Percentiles rank a stretch among this genome's conserved stretches.
These are phyloP conservation scores for Pheosia gnoma DNA, from an alignment of 2,888 invertebrate species.

Conservation along the genomic window DNA sequence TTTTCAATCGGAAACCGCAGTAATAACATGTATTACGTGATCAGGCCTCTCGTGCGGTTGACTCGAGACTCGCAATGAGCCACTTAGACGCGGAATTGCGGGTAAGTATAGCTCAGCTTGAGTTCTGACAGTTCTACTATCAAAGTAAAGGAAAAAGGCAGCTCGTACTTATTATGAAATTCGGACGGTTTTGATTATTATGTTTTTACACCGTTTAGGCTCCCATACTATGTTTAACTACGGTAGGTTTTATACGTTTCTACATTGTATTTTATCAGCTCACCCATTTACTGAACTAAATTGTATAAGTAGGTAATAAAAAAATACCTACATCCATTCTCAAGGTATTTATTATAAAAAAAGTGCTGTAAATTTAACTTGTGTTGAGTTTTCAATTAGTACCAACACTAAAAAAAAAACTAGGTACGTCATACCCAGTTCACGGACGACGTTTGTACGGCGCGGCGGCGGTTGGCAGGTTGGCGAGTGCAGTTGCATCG, in stretches of 20 bases:
- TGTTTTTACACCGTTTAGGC: no score
- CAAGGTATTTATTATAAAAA: no score
- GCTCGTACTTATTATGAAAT: background rate
- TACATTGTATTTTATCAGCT: no score
- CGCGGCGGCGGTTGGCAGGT: conserved; percentile 14
- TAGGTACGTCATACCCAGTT: conserved; percentile 22
- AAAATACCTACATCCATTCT: no score
- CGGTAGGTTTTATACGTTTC: no score
- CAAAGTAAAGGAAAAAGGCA: background rate
- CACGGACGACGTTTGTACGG: conserved; percentile 12
- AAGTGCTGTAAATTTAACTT: no score
- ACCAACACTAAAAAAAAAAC: no score
- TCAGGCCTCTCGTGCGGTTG: conserved; percentile 52
- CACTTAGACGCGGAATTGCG: conserved; percentile 57
- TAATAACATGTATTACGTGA: conserved; percentile 73
- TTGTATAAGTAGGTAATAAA: no score
- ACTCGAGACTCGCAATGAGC: conserved; percentile 59
- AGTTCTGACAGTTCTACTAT: conserved; percentile 18
- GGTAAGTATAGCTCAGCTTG: conserved; percentile 59
- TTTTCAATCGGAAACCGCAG: conserved; percentile 58
- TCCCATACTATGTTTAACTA: no score
- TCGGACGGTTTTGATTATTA: no score
- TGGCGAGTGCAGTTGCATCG: conserved; percentile 50
- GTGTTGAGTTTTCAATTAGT: no score
- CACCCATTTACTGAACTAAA: no score